Evolutionary conservation across 2,113 vertebrate species (phyloP).

Genomic region (Pitta sordida): DNA sequence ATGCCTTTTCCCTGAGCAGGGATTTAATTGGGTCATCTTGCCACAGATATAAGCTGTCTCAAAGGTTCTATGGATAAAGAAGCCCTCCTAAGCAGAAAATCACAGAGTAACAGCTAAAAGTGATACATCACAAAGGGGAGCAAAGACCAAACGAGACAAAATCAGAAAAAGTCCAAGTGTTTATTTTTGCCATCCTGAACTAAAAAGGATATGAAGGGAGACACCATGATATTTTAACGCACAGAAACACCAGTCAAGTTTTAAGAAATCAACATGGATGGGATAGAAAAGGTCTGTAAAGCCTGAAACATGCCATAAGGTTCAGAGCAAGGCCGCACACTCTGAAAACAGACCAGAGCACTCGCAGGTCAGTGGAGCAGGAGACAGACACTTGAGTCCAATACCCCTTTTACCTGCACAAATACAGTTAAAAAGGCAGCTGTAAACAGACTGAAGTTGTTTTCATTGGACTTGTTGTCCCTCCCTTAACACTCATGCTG

Average conservation of each 20-base stretch:
- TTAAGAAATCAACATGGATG: background rate
- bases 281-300: background rate
- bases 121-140: background rate
- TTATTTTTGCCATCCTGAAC: background rate
- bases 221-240: background rate
- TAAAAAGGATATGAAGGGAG: background rate
- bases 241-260: background rate
- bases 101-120: background rate
- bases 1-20: background rate
- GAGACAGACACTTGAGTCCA: background rate
- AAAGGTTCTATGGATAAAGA: background rate
- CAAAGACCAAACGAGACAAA: background rate
- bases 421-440: background rate
- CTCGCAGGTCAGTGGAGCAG: rapidly evolving
- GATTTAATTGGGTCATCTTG: background rate
- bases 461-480: background rate
- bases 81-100: background rate
- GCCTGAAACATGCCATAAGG: background rate
- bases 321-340: background rate
- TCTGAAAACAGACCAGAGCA: background rate
- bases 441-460: background rate
- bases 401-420: background rate
- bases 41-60: background rate
- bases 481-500: background rate
- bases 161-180: background rate